Evolutionary conservation across 2,888 invertebrate species (phyloP).

Genomic region (Harpalus rufipes): DNA sequence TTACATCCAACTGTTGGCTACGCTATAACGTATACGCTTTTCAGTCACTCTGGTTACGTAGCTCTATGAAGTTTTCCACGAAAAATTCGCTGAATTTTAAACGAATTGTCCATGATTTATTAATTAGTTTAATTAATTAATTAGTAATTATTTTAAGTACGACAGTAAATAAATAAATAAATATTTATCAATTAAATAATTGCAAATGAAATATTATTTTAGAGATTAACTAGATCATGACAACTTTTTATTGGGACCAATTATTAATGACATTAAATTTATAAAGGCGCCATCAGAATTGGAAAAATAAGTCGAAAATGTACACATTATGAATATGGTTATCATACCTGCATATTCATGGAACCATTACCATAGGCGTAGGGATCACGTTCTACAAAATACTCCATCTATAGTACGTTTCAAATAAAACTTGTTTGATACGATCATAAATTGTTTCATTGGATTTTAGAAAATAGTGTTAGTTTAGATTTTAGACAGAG

Average conservation of each 20-base stretch:
- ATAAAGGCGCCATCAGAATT: slow-evolving; percentile 5
- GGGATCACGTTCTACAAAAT: background rate
- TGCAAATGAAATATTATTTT: slow-evolving; percentile 37
- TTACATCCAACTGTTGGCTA: background rate
- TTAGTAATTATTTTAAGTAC: slow-evolving; percentile 23
- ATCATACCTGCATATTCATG: background rate
- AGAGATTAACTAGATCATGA: slow-evolving; percentile 9
- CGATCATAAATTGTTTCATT: too few species aligned
- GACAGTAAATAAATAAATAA: slow-evolving; percentile 21
- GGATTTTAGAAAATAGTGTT: too few species aligned
- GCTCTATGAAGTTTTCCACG: background rate
- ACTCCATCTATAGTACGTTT: background rate
- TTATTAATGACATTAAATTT: slow-evolving; percentile 35
- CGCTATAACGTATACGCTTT: background rate
- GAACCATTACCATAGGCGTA: background rate
- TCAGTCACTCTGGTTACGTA: background rate
- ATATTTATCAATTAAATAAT: slow-evolving; percentile 40
- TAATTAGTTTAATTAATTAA: slow-evolving; percentile 45
- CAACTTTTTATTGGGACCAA: slow-evolving; percentile 21
- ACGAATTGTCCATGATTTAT: slow-evolving; percentile 22
- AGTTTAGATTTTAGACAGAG: too few species aligned
- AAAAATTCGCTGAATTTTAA: slow-evolving; percentile 26
- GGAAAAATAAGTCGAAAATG: background rate
- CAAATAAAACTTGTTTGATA: background rate
- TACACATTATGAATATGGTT: background rate